Percentiles rank a stretch among this genome's conserved stretches.
Conservation (phyloP, 1,140 invertebrate species). For the Zaprionus davidi region DNA sequence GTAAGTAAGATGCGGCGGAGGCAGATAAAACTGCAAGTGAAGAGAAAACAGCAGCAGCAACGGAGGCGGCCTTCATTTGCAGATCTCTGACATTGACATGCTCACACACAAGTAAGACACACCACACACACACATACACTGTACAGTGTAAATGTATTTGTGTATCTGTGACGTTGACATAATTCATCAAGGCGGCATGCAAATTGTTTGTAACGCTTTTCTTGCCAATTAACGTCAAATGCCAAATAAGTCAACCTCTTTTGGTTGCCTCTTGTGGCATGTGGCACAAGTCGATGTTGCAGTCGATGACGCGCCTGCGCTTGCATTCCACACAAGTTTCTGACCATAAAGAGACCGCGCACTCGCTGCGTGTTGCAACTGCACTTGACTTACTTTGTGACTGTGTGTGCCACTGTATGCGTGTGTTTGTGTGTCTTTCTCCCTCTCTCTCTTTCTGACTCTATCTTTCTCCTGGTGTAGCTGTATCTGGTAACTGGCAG, state of each 20-base stretch:
- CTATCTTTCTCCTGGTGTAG: not conserved
- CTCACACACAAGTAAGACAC: conserved; percentile 10
- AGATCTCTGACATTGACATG: conserved; percentile 76
- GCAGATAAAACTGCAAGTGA: conserved; percentile 63
- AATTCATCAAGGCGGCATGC: conserved; percentile 47
- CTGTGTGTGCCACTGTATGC: not conserved
- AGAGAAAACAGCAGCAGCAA: conserved; percentile 50
- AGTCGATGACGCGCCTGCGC: conserved; percentile 63
- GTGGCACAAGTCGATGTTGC: not conserved
- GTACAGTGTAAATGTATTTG: not conserved
- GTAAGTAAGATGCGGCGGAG: conserved; percentile 22
- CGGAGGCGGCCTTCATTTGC: conserved; percentile 62
- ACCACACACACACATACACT: not conserved
- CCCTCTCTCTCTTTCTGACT: conserved; percentile 6
- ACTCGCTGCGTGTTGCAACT: conserved; percentile 30
- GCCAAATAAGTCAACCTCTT: conserved; percentile 59
- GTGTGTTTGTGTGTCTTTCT: not conserved
- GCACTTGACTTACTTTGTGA: conserved; percentile 72
- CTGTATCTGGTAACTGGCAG: conserved; percentile 69
- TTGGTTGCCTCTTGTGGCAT: conserved; percentile 9
- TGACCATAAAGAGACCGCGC: conserved; percentile 54
- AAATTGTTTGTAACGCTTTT: conserved; percentile 52
- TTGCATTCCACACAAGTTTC: conserved; percentile 65
- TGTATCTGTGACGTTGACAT: conserved; percentile 42
- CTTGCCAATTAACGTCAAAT: conserved; percentile 70